A percentile compares a stretch with the other conserved stretches of the same genome.
Evolutionary conservation across 2,113 vertebrate genomes (phyloP).

Genomic region (Orientallactaga bullata): DNA sequence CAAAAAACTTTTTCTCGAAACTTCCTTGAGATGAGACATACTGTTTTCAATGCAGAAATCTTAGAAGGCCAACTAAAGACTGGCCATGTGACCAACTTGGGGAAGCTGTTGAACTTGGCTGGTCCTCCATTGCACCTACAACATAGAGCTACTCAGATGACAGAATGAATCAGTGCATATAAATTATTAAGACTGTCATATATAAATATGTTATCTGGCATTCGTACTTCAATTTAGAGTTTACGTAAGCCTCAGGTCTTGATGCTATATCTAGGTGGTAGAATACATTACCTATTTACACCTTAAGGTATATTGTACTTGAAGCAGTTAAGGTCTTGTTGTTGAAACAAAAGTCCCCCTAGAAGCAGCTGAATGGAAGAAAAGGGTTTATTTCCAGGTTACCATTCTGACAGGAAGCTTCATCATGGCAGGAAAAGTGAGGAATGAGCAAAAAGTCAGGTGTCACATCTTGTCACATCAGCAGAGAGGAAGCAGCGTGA

Average conservation of each 20-base stretch:
- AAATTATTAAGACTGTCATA: background rate
- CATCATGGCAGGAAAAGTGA: too few species aligned
- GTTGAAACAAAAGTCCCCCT: too few species aligned
- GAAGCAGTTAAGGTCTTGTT: too few species aligned
- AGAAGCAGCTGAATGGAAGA: too few species aligned
- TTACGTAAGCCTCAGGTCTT: background rate
- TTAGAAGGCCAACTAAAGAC: background rate
- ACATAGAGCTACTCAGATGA: background rate
- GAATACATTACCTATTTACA: background rate
- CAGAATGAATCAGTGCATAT: background rate
- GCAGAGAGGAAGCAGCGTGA: too few species aligned
- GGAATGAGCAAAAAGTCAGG: too few species aligned
- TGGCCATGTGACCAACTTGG: background rate
- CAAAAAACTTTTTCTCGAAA: constrained; percentile 2
- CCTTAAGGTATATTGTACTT: background rate
- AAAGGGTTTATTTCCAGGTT: too few species aligned
- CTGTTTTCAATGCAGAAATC: background rate
- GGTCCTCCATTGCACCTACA: background rate
- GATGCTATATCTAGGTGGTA: background rate
- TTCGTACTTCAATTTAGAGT: background rate
- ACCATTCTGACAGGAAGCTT: too few species aligned
- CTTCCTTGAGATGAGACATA: background rate
- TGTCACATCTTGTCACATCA: too few species aligned
- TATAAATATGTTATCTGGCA: background rate
- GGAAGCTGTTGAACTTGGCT: background rate